These are phyloP conservation scores for Colius striatus DNA, from an alignment of 2,113 vertebrate species.

Conservation along the genomic window DNA sequence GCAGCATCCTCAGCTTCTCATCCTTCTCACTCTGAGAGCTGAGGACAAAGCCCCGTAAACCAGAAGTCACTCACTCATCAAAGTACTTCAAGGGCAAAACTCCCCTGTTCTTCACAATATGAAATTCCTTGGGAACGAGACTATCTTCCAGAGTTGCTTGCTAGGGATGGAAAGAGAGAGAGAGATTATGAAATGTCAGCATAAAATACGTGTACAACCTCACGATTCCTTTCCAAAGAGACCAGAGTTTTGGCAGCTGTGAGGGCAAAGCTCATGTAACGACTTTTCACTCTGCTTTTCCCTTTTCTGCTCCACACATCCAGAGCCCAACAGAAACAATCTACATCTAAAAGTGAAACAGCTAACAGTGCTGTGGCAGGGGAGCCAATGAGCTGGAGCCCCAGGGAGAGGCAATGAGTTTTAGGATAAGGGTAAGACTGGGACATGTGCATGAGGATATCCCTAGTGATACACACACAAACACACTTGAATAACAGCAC, in stretches of 20 bases:
- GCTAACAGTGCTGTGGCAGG: accelerated
- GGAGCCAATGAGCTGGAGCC: background rate
- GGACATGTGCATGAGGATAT: accelerated
- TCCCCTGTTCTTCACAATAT: slow-evolving; percentile 85
- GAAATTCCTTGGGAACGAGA: slow-evolving; percentile 88
- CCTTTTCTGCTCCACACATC: background rate
- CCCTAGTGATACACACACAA: background rate
- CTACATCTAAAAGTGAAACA: background rate
- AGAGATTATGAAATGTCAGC: background rate
- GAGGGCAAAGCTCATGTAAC: background rate
- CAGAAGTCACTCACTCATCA: slow-evolving; percentile 81
- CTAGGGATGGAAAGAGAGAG: slow-evolving; percentile 51
- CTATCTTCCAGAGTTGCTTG: slow-evolving; percentile 64
- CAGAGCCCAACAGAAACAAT: background rate
- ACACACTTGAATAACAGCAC: background rate
- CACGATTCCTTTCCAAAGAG: background rate
- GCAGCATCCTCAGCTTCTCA: background rate
- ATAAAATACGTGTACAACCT: background rate
- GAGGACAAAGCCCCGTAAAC: background rate
- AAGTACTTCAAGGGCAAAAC: slow-evolving; percentile 82
- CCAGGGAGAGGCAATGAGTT: background rate
- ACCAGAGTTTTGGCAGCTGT: background rate
- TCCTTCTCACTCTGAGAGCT: background rate
- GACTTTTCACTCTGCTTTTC: background rate
- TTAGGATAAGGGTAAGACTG: background rate